A percentile compares a stretch with the other conserved stretches of the same genome.
Evolutionary conservation across 2,113 vertebrate species (phyloP).

Genomic region (Arothron firmamentum): DNA sequence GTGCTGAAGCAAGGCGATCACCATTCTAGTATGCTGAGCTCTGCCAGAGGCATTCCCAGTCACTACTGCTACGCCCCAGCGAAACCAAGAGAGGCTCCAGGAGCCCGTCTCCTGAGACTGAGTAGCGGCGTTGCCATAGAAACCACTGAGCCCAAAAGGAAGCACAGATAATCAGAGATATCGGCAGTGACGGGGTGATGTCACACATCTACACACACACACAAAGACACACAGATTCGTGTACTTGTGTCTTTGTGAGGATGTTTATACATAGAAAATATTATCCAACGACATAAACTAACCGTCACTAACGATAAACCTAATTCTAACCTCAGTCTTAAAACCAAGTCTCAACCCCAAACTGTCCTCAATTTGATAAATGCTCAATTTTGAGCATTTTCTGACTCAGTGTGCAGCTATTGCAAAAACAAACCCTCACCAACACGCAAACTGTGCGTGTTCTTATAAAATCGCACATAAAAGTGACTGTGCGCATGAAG

Average conservation of each 20-base stretch:
- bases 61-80: slow-evolving; percentile 19
- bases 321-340: too few relatives aligned
- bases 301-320: too few relatives aligned
- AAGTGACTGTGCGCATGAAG: too few relatives aligned
- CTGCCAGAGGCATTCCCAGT: slow-evolving; percentile 26
- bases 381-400: too few relatives aligned
- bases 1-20: slow-evolving; percentile 18
- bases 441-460: too few relatives aligned
- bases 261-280: too few relatives aligned
- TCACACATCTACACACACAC: slow-evolving; percentile 1
- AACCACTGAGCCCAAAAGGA: slow-evolving; percentile 49
- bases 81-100: slow-evolving; percentile 31
- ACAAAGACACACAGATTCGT: not conserved
- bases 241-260: not conserved
- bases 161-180: slow-evolving; percentile 47
- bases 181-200: slow-evolving; percentile 11
- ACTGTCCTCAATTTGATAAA: too few relatives aligned
- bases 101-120: slow-evolving; percentile 24
- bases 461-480: too few relatives aligned
- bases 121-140: slow-evolving; percentile 56
- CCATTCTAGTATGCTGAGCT: slow-evolving; percentile 20
- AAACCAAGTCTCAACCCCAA: too few relatives aligned
- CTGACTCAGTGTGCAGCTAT: too few relatives aligned
- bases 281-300: too few relatives aligned
- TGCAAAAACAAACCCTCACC: too few relatives aligned